Base-by-base conservation (phyloP, 2,797 vertebrate genomes). In the Fistularia commersonii region DNA sequence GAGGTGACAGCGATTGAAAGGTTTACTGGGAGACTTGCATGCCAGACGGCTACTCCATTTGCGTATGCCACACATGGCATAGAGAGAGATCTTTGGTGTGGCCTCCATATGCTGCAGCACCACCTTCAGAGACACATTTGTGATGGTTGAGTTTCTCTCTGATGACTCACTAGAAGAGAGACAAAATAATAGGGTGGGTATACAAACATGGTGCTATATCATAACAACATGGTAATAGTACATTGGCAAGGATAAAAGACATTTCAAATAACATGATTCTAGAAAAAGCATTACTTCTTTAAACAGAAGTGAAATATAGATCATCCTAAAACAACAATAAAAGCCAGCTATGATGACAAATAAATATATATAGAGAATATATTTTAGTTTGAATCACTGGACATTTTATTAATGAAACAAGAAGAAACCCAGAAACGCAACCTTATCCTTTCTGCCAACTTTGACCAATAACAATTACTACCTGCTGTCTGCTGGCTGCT, bases 71-170 rank as follows among this genome's bases (percentile, higher is more conserved):
- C 95, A 90, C 81, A 96, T 88, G 0, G 97, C 93, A 3, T 98
- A 99, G 66, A 93, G 91, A 50, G 89, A 77, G 62, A 99, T 92
- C 85, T 98, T 98, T 0, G 97, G 97, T 5, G 95, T 98, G 42
- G 87, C 88, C 86, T 99, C 97, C 76, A 99, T 93, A 50, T 98
- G 97, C 70, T 94, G 94, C 70, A 98, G 87, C 52, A 98, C 87
- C 0, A 68, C 88, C 80, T 95, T 98, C 64, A 99, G 80, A 35
- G 97, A 98, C 46, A 99, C 90, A 5, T 94, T 95, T 82, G 88
- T 90, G 71, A 86, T 72, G 55, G 71, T 66, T 43, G 82, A 48
- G 15, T 77, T 73, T 42, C 86, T 81, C 32, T 95, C 92, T 36
- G 84, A 71, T 3, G 87, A 57, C 44, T 92, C 92, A 55, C 94